These are phyloP conservation scores for Dipodomys ordii DNA, from an alignment of 2,113 vertebrate species.

Conservation along the genomic window DNA sequence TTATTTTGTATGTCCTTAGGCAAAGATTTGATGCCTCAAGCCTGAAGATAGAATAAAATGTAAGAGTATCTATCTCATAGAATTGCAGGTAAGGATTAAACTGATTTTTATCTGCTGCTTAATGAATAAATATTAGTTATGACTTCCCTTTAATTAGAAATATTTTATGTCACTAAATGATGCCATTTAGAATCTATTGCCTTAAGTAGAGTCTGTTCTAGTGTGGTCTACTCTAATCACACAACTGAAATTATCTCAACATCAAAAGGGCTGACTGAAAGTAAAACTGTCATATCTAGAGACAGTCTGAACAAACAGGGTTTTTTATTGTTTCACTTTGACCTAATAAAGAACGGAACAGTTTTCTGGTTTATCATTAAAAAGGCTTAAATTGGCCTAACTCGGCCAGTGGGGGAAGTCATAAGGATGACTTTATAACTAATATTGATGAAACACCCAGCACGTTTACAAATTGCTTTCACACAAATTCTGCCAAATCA, in stretches of 20 bases:
- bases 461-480: constrained; percentile 7
- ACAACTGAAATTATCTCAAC: constrained; percentile 24
- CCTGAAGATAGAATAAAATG: background rate
- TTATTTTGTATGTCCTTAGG: background rate
- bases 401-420: background rate
- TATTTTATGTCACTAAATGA: constrained; percentile 36
- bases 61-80: background rate
- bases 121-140: constrained; percentile 31
- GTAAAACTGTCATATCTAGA: constrained; percentile 14
- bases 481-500: constrained; percentile 12
- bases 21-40: background rate
- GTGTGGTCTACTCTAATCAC: background rate
- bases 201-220: background rate
- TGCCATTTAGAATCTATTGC: background rate
- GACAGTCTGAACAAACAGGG: constrained; percentile 5
- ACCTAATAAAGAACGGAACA: constrained; percentile 42
- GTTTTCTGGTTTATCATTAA: background rate
- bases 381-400: constrained; percentile 31
- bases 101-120: background rate
- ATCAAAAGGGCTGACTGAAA: background rate
- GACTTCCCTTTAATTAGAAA: constrained; percentile 26
- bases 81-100: constrained; percentile 20
- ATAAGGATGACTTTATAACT: background rate
- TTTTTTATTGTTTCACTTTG: constrained; percentile 36
- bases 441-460: background rate